A percentile compares a stretch with the other conserved stretches of the same genome.
Evolutionary conservation across 2,797 vertebrate species (phyloP).

Genomic region (Halcyon chelicuti): DNA sequence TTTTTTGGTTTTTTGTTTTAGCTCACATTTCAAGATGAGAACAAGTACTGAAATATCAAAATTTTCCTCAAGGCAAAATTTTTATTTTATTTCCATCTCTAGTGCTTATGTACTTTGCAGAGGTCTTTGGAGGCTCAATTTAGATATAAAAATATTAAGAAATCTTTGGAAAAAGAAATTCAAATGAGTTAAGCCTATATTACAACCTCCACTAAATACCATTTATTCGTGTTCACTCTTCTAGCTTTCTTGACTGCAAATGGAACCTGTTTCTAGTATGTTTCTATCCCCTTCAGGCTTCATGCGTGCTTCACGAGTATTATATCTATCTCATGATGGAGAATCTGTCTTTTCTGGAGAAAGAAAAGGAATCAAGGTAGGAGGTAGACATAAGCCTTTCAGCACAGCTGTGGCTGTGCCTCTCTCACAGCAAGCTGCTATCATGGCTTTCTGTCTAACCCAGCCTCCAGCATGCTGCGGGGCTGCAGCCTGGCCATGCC

Average conservation of each 20-base stretch:
- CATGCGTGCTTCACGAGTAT: background rate
- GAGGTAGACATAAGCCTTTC: background rate
- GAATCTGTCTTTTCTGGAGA: background rate
- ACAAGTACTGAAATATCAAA: background rate
- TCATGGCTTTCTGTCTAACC: background rate
- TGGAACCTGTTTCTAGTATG: background rate
- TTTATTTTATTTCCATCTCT: background rate
- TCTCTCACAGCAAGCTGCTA: background rate
- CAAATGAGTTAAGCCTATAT: background rate
- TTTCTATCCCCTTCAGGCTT: background rate
- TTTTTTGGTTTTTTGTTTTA: background rate
- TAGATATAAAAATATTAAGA: background rate
- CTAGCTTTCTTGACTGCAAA: background rate
- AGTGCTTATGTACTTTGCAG: background rate
- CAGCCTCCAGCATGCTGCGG: background rate
- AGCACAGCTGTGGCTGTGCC: fast-evolving
- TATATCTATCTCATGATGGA: fast-evolving
- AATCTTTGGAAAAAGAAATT: background rate
- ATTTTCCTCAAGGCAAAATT: background rate
- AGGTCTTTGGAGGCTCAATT: background rate
- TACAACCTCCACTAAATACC: background rate
- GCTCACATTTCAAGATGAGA: background rate
- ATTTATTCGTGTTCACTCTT: fast-evolving
- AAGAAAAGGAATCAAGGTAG: background rate
- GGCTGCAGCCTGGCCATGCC: background rate